Evolutionary conservation across 2,113 vertebrate species (phyloP).

Genomic region (Mesocricetus auratus): DNA sequence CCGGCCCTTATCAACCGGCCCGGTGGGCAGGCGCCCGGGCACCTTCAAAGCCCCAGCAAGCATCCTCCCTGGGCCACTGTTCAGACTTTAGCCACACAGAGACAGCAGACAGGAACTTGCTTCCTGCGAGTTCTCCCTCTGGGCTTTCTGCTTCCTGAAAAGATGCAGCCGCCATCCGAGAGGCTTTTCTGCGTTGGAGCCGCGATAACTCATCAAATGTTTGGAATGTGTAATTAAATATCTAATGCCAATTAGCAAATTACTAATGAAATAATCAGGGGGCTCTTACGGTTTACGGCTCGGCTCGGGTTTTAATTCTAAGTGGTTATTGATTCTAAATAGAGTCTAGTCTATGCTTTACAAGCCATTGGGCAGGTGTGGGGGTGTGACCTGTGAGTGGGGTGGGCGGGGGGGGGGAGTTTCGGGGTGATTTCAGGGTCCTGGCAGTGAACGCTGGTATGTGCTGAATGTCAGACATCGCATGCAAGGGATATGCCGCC

Average conservation of each 20-base stretch:
- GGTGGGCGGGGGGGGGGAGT: no score
- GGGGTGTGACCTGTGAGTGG: not conserved
- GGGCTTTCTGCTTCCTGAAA: conserved; percentile 27
- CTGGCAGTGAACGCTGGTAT: accelerated
- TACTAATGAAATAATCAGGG: conserved; percentile 84
- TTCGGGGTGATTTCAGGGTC: not conserved
- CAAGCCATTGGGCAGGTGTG: conserved; percentile 34
- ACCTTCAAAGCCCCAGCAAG: not conserved
- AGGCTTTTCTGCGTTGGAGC: not conserved
- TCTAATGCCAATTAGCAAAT: conserved; percentile 84
- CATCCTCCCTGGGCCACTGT: not conserved
- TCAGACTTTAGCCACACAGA: not conserved
- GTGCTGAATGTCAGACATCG: not conserved
- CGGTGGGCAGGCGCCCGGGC: not conserved
- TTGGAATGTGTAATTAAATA: conserved; percentile 84
- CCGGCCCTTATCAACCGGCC: not conserved
- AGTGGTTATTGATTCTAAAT: conserved; percentile 80
- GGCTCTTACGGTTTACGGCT: conserved; percentile 80
- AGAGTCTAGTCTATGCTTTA: conserved; percentile 53
- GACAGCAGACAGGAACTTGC: accelerated
- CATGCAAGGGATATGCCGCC: accelerated
- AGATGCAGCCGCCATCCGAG: not conserved
- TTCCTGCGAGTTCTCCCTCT: not conserved
- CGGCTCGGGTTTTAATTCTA: conserved; percentile 78
- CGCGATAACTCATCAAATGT: conserved; percentile 80